Evolutionary conservation across 2,113 vertebrate genomes (phyloP).

Genomic region (Protobothrops flavoviridis): DNA sequence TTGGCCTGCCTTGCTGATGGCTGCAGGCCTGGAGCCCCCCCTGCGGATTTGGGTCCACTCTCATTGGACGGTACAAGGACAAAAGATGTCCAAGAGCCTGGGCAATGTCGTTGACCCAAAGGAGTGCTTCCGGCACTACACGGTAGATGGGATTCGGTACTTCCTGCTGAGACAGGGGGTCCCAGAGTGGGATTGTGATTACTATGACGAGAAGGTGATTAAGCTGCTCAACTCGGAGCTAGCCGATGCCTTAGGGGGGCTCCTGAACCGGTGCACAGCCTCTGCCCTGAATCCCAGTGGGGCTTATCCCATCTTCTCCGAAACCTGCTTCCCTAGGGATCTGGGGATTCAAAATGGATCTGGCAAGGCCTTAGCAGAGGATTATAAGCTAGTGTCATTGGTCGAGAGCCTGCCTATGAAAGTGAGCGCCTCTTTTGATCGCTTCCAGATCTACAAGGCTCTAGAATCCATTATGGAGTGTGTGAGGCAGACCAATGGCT

Average conservation of each 20-base stretch:
- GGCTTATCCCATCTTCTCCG: constrained; percentile 78
- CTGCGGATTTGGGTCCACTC: constrained; percentile 85
- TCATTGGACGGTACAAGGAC: constrained; percentile 90
- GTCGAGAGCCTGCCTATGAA: constrained; percentile 73
- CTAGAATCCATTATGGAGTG: constrained; percentile 82
- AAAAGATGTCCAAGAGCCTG: constrained; percentile 98
- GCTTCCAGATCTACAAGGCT: constrained; percentile 86
- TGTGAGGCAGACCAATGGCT: constrained; percentile 85
- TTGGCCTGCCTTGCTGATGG: constrained; percentile 93
- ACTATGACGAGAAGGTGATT: constrained; percentile 81
- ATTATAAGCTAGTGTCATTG: constrained; percentile 77
- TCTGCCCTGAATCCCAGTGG: constrained; percentile 83
- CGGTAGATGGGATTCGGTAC: constrained; percentile 88
- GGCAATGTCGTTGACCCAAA: constrained; percentile 88
- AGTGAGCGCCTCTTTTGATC: constrained; percentile 75
- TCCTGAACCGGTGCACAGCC: constrained; percentile 89
- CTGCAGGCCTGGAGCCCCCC: constrained; percentile 80
- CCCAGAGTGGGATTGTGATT: constrained; percentile 88
- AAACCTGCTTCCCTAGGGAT: constrained; percentile 72
- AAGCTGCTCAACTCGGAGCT: constrained; percentile 89
- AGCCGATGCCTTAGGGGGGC: constrained; percentile 88
- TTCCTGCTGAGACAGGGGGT: constrained; percentile 92
- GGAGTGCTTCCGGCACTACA: constrained; percentile 71
- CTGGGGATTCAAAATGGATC: background rate
- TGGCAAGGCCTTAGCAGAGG: constrained; percentile 70